Evolutionary conservation across 1,140 invertebrate genomes (phyloP).

Genomic region (Lepidostoma basale): DNA sequence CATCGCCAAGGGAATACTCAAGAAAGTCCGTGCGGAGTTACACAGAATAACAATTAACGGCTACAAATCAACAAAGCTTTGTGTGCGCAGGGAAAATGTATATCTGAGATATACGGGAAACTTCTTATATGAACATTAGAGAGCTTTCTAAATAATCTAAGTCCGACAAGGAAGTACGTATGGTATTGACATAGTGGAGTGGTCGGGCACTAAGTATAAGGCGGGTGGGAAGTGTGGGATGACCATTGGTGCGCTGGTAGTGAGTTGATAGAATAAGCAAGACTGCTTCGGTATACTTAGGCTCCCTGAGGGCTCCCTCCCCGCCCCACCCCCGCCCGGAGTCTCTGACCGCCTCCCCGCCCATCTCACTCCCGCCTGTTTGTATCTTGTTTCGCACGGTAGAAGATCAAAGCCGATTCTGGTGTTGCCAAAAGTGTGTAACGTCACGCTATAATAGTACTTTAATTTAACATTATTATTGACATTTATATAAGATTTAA

Average conservation of each 20-base stretch:
- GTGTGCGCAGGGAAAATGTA: constrained; percentile 27
- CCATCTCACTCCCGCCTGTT: constrained; percentile 14
- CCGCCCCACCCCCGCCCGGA: not conserved
- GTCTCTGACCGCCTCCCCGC: not conserved
- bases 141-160: constrained; percentile 66
- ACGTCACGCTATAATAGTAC: no score
- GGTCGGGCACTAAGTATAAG: constrained; percentile 61
- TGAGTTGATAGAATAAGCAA: constrained; percentile 63
- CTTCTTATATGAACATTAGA: constrained; percentile 65
- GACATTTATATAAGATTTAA: no score
- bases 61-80: constrained; percentile 30
- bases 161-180: constrained; percentile 62
- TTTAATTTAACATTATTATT: no score
- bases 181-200: constrained; percentile 64
- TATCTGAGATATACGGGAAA: constrained; percentile 54
- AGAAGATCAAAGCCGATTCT: constrained; percentile 10
- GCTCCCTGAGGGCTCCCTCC: constrained; percentile 37
- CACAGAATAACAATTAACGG: constrained; percentile 37
- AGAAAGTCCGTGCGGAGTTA: constrained; percentile 16
- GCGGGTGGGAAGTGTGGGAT: constrained; percentile 49
- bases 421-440: not conserved
- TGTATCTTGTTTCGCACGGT: constrained; percentile 43
- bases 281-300: constrained; percentile 51
- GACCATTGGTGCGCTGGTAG: constrained; percentile 45
- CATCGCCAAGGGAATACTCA: constrained; percentile 14